Evolutionary conservation across 1,140 invertebrate genomes (phyloP), one percentile per base, ranked within the genome.

Genomic region (Probaryconus sp.): DNA sequence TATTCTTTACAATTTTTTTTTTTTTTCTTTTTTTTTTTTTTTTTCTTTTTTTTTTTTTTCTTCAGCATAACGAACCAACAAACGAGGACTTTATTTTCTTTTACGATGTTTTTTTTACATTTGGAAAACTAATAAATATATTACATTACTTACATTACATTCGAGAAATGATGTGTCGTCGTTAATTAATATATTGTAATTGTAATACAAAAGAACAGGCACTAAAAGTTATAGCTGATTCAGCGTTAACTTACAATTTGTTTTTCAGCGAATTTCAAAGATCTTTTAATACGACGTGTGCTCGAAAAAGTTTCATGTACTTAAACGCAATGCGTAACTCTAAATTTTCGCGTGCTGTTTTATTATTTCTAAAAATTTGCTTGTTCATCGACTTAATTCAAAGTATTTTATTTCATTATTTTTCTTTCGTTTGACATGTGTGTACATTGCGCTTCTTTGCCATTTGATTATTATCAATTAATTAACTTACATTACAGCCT

Each of bases 401-500:
- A 71, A 63, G 51, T n/a, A 50, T 63, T 63, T 43, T 51, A 47
- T 45, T 60, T 55, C 42, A 53, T 42, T 51, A 20, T 9, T 53
- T 38, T 70, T 35, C 1, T 10, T 24, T 58, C 42, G 40, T 55
- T 53, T 48, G 61, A 65, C 47, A 70, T 69, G 43, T 50, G 56
- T 55, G 55, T 43, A 53, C 35, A 31, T 75, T 65, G 67, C 37
- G 65, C 63, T 69, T 69, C 33, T 69, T 63, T 64, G 61, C 37
- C 58, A 67, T 78, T 60, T 81, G 35, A 76, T 81, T 83, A 81
- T 81, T 74, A 85, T 80, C 63, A 76, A 81, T 82, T 17, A 84
- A 83, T 83, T 80, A 85, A 86, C 81, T 82, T 86, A 85, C 84
- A 79, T 76, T 87, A 87, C 83, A 86, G 82, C 81, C 84, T 82